phyloP scores from a whole-genome alignment of 2,113 vertebrate genomes.

The Oriolus oriolus region DNA sequence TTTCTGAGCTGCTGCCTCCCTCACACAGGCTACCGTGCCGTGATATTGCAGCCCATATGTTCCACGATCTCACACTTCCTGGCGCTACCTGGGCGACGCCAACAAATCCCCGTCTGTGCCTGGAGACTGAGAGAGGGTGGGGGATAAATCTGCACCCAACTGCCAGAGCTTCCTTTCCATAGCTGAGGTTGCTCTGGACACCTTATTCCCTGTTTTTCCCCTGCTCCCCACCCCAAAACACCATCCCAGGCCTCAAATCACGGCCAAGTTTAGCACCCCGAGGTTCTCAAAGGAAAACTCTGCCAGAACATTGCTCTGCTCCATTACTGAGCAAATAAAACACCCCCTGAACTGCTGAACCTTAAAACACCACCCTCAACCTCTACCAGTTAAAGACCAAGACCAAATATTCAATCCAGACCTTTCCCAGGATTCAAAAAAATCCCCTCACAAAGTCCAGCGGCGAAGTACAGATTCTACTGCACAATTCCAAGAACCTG shows the following conservation, averaged over 20 bases:
- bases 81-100: neutral
- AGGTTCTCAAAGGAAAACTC: neutral
- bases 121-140: neutral
- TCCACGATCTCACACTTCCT: slow-evolving; percentile 54
- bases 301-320: neutral
- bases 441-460: neutral
- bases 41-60: slow-evolving; percentile 64
- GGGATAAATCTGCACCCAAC: neutral
- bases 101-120: slow-evolving; percentile 43
- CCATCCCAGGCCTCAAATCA: neutral
- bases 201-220: neutral
- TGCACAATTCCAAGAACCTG: neutral
- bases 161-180: neutral
- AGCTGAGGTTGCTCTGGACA: neutral
- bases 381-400: neutral
- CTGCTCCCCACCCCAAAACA: neutral
- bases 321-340: neutral
- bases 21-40: neutral
- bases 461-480: neutral
- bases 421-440: neutral
- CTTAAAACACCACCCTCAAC: neutral
- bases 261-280: fast-evolving
- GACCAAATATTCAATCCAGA: neutral
- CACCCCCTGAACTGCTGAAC: neutral
- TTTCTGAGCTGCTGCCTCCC: slow-evolving; percentile 34